Evolutionary conservation across 2,113 vertebrate species (phyloP).

Genomic region (Collichthys lucidus): DNA sequence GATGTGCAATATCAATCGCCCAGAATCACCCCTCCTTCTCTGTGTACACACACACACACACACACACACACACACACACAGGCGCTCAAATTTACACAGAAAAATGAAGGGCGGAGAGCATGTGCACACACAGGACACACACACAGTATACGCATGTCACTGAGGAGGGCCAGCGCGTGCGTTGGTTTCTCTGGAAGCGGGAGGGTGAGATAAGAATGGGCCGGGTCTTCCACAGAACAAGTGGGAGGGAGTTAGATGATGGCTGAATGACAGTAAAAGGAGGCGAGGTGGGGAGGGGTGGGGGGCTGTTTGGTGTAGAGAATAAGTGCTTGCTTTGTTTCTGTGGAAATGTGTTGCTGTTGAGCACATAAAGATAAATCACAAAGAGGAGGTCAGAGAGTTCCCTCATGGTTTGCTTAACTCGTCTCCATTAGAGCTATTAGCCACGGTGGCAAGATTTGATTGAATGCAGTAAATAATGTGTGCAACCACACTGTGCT

Average conservation of each 20-base stretch:
- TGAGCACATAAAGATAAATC: constrained; percentile 33
- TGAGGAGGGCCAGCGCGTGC: constrained; percentile 26
- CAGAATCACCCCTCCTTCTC: background rate
- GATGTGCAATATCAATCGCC: constrained; percentile 20
- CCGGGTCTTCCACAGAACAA: constrained; percentile 64
- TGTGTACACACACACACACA: constrained; percentile 7
- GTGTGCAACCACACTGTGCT: background rate
- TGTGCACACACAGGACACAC: background rate
- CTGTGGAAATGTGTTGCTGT: constrained; percentile 42
- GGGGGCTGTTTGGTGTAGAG: background rate
- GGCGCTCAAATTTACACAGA: background rate
- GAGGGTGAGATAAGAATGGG: constrained; percentile 66
- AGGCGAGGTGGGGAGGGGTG: background rate
- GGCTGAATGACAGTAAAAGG: background rate
- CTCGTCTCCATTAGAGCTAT: background rate
- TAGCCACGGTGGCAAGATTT: background rate
- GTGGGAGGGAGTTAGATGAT: constrained; percentile 1
- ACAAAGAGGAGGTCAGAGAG: background rate
- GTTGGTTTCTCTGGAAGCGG: constrained; percentile 65
- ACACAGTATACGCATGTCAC: background rate
- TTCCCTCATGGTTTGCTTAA: background rate
- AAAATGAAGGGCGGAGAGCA: background rate
- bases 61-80: background rate
- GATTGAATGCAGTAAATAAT: background rate
- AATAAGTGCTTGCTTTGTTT: constrained; percentile 41